phyloP scores from a whole-genome alignment of 2,113 vertebrate species.

The Eulemur macaco region DNA sequence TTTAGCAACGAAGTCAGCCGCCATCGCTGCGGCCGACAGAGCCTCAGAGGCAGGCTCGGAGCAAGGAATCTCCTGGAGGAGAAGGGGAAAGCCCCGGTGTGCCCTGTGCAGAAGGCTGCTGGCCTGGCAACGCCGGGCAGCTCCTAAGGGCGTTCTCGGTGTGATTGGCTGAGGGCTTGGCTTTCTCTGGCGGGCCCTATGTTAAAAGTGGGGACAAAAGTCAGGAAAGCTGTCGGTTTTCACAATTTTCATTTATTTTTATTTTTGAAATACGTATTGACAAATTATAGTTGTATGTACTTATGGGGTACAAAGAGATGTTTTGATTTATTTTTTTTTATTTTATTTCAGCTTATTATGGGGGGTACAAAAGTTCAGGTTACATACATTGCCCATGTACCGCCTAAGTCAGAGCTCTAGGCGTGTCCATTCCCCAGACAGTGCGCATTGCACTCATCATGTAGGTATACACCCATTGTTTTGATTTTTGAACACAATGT shows the following conservation, averaged over 20 bases:
- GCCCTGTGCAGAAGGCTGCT: background rate
- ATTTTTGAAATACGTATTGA: background rate
- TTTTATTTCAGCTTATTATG: too few relatives aligned
- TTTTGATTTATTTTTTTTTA: background rate
- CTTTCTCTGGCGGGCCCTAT: background rate
- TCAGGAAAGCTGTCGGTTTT: background rate
- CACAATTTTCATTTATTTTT: background rate
- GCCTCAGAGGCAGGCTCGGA: background rate
- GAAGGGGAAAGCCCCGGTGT: background rate
- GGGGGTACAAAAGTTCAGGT: too few relatives aligned
- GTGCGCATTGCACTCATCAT: too few relatives aligned
- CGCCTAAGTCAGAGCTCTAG: too few relatives aligned
- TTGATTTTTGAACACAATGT: background rate
- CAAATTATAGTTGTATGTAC: background rate
- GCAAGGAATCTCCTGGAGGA: background rate
- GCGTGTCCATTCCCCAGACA: too few relatives aligned
- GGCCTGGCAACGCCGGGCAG: accelerated
- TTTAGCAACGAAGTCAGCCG: background rate
- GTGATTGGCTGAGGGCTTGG: background rate
- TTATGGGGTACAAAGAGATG: background rate
- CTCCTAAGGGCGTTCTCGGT: background rate
- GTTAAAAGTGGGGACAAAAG: background rate
- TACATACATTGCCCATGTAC: too few relatives aligned
- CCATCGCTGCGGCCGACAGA: background rate
- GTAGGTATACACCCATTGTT: too few relatives aligned